These are phyloP conservation scores for Anser cygnoides DNA, from an alignment of 2,113 vertebrate species.

Conservation along the genomic window DNA sequence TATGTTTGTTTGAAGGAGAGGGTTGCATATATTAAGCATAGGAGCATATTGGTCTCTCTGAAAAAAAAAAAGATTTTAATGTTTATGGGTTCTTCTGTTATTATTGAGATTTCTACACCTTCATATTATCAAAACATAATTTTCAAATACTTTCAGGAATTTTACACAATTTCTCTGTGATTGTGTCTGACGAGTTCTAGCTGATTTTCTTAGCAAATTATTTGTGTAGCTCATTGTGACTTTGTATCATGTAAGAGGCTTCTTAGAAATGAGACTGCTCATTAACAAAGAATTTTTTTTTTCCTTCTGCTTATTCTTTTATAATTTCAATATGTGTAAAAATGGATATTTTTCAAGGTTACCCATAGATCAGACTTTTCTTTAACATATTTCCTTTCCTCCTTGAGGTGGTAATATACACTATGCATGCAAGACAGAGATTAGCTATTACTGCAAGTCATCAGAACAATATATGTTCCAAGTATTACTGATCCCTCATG, in stretches of 20 bases:
- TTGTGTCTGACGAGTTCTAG: not conserved
- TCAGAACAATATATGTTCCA: fast-evolving
- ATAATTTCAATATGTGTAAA: not conserved
- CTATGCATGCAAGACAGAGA: not conserved
- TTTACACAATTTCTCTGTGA: not conserved
- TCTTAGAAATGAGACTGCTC: not conserved
- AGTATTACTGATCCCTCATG: not conserved
- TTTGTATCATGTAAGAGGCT: not conserved
- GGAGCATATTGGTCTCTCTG: not conserved
- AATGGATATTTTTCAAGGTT: not conserved
- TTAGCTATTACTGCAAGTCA: not conserved
- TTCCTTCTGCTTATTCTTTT: not conserved
- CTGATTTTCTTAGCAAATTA: not conserved
- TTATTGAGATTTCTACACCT: not conserved
- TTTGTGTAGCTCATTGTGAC: not conserved
- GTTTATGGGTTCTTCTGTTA: not conserved
- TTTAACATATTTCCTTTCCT: not conserved
- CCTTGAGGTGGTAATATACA: not conserved
- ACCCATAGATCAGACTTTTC: not conserved
- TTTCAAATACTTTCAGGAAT: not conserved
- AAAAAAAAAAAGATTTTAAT: not conserved
- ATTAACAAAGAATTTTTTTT: not conserved
- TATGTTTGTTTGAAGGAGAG: not conserved
- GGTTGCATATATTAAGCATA: not conserved
- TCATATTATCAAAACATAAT: not conserved